Conservation (phyloP, 2,113 vertebrate genomes). For the Perca fluviatilis region DNA sequence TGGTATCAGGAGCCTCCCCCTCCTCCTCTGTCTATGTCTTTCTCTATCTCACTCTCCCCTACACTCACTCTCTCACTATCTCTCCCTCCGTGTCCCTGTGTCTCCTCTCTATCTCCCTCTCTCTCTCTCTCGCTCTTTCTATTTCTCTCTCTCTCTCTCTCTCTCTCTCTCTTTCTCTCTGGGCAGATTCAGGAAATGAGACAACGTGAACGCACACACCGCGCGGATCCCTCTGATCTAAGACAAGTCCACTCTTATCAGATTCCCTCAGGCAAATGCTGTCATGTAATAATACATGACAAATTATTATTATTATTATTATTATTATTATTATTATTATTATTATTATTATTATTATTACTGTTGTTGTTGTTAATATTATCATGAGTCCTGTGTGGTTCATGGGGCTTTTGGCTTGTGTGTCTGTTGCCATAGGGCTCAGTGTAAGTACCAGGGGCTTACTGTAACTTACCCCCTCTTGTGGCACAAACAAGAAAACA, state of each 20-base stretch:
- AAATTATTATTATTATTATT: neutral
- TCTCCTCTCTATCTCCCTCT: slow-evolving; percentile 61
- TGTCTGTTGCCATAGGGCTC: slow-evolving; percentile 68
- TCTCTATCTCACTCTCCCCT: slow-evolving; percentile 64
- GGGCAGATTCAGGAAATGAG: slow-evolving; percentile 85
- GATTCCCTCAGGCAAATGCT: slow-evolving; percentile 23
- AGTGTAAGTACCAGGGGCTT: slow-evolving; percentile 45
- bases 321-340: neutral
- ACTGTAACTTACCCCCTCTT: slow-evolving; percentile 78
- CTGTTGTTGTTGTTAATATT: neutral
- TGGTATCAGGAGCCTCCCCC: slow-evolving; percentile 79
- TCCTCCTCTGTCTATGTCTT: slow-evolving; percentile 73
- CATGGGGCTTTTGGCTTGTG: slow-evolving; percentile 51
- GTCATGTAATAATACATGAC: slow-evolving; percentile 3
- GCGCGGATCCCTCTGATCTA: slow-evolving; percentile 61
- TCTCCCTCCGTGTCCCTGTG: slow-evolving; percentile 65
- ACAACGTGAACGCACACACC: slow-evolving; percentile 77
- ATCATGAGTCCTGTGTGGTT: slow-evolving; percentile 12
- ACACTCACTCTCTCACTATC: slow-evolving; percentile 41
- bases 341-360: neutral
- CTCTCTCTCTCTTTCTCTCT: slow-evolving; percentile 61
- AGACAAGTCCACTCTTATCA: slow-evolving; percentile 43
- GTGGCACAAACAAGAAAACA: slow-evolving; percentile 73
- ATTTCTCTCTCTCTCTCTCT: slow-evolving; percentile 58
- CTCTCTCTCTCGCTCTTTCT: slow-evolving; percentile 36